A percentile compares a stretch with the other conserved stretches of the same genome.
These are phyloP conservation scores for Aquatica leii DNA, from an alignment of 2,888 invertebrate species.

Conservation along the genomic window DNA sequence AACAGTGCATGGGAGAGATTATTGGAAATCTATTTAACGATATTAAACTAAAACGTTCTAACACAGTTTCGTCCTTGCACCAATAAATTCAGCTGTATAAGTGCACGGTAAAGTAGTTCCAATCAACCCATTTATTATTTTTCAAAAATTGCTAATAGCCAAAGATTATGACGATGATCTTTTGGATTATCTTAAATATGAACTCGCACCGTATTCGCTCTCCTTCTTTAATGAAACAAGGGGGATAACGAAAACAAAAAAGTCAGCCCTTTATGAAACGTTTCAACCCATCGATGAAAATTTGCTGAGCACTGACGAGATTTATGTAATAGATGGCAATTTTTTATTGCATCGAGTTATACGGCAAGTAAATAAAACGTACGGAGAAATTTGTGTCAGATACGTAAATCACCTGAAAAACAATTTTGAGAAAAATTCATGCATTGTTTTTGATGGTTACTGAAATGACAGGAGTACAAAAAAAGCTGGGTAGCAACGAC, in stretches of 20 bases:
- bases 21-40: slow-evolving; percentile 43
- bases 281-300: slow-evolving; percentile 25
- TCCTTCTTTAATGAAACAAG: neutral
- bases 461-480: slow-evolving; percentile 35
- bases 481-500: slow-evolving; percentile 44
- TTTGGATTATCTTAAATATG: neutral
- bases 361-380: slow-evolving; percentile 31
- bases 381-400: slow-evolving; percentile 29
- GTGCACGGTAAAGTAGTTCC: slow-evolving; percentile 49
- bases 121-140: slow-evolving; percentile 41
- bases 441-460: slow-evolving; percentile 37
- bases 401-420: slow-evolving; percentile 8
- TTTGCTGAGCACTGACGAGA: slow-evolving; percentile 33
- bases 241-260: slow-evolving; percentile 30
- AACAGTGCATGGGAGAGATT: slow-evolving; percentile 24
- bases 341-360: slow-evolving; percentile 6
- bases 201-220: slow-evolving; percentile 17
- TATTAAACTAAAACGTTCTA: slow-evolving; percentile 51
- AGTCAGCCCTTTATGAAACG: neutral
- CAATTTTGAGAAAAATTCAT: neutral
- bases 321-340: slow-evolving; percentile 33
- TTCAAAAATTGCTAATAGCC: slow-evolving; percentile 39
- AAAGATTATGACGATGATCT: slow-evolving; percentile 15
- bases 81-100: slow-evolving; percentile 47
- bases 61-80: slow-evolving; percentile 52